Evolutionary conservation across 1,140 invertebrate species (phyloP).

Genomic region (Centruroides sculpturatus): DNA sequence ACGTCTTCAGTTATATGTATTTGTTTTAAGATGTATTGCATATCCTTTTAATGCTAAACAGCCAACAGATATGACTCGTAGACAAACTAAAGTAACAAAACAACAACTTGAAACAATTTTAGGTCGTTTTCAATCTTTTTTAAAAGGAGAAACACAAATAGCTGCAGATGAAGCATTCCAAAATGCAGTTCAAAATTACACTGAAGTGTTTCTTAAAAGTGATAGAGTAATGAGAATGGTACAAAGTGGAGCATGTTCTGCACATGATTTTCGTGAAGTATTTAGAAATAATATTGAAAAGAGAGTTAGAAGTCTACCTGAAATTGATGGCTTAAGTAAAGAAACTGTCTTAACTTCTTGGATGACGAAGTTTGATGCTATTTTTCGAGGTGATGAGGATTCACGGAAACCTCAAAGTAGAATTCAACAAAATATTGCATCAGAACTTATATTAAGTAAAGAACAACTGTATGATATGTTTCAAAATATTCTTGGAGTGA

Average conservation of each 20-base stretch:
- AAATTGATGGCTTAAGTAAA: constrained; percentile 98
- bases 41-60: constrained; percentile 99
- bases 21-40: constrained; percentile 92
- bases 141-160: constrained; percentile 81
- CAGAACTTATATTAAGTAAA: constrained; percentile 82
- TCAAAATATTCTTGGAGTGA: constrained; percentile 93
- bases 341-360: constrained; percentile 97
- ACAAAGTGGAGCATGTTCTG: constrained; percentile 88
- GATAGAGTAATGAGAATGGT: constrained; percentile 93
- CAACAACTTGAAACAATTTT: constrained; percentile 91
- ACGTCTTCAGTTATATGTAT: constrained; percentile 92
- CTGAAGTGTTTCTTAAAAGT: constrained; percentile 92
- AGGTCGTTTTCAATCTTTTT: constrained; percentile 73
- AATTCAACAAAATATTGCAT: constrained; percentile 63
- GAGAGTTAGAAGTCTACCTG: constrained; percentile 86
- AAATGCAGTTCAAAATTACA: constrained; percentile 95
- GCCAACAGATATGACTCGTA: constrained; percentile 87
- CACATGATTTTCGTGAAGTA: constrained; percentile 96
- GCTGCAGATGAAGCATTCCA: constrained; percentile 98
- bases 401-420: constrained; percentile 51
- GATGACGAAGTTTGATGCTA: constrained; percentile 99
- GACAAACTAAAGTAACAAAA: constrained; percentile 87
- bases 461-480: constrained; percentile 99
- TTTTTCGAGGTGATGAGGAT: constrained; percentile 77
- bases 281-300: constrained; percentile 97